Conservation (phyloP, 1,140 invertebrate genomes). For the Stegodyphus mimosarum region DNA sequence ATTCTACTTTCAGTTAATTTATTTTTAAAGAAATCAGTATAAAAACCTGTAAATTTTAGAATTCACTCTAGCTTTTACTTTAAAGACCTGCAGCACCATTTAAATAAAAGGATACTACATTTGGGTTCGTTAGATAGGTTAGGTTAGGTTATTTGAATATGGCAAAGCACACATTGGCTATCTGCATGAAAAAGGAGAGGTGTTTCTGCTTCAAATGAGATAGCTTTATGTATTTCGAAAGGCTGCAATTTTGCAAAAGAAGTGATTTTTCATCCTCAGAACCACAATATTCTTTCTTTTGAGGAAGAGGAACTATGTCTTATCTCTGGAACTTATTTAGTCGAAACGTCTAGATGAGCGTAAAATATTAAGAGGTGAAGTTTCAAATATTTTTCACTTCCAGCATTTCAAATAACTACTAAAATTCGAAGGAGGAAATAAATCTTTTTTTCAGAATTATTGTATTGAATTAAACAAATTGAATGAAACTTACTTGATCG, state of each 20-base stretch:
- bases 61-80: background rate
- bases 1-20: background rate
- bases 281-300: no score
- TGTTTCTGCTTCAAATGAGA: no score
- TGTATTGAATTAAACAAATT: background rate
- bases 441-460: background rate
- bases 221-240: no score
- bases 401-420: background rate
- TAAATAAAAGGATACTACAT: background rate
- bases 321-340: background rate
- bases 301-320: background rate
- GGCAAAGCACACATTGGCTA: background rate
- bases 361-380: background rate
- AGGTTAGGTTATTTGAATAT: background rate
- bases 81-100: background rate
- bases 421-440: background rate
- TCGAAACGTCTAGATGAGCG: background rate
- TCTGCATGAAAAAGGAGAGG: no score
- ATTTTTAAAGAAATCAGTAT: background rate
- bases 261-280: no score
- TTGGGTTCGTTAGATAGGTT: no score
- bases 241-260: no score
- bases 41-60: background rate
- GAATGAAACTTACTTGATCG: slow-evolving; percentile 12
- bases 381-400: background rate